These are phyloP conservation scores for Gavialis gangeticus DNA, from an alignment of 2,113 vertebrate genomes.

Conservation along the genomic window DNA sequence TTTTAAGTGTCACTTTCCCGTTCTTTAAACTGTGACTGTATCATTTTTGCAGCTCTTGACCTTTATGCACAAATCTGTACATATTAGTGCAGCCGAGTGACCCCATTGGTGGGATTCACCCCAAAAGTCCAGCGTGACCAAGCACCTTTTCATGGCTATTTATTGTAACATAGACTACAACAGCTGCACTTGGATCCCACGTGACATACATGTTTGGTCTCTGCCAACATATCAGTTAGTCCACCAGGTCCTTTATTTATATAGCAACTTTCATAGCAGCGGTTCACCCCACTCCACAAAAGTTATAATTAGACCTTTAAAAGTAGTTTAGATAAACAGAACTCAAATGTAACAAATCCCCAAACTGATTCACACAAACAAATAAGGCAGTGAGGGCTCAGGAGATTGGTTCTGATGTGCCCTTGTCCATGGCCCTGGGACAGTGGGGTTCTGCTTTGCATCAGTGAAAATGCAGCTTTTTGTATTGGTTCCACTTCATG, in stretches of 20 bases:
- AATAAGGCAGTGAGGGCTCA: not conserved
- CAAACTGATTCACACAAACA: constrained; percentile 34
- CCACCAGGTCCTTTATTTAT: constrained; percentile 48
- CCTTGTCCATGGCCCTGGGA: not conserved
- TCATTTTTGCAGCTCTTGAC: not conserved
- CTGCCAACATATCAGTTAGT: constrained; percentile 35
- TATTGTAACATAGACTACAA: constrained; percentile 46
- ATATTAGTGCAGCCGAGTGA: not conserved
- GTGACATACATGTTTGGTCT: constrained; percentile 39
- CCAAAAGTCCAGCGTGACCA: not conserved
- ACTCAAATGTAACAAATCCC: constrained; percentile 42
- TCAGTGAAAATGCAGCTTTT: not conserved
- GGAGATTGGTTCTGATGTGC: not conserved
- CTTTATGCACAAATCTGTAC: accelerated
- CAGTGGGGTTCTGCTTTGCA: not conserved
- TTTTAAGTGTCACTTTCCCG: not conserved
- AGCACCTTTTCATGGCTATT: constrained; percentile 23
- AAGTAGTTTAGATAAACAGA: constrained; percentile 68
- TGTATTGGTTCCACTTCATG: not conserved
- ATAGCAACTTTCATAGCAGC: constrained; percentile 55
- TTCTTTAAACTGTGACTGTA: not conserved
- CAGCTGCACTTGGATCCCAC: constrained; percentile 60
- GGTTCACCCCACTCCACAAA: constrained; percentile 33
- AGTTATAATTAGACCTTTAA: constrained; percentile 76
- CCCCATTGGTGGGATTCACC: constrained; percentile 17